phyloP scores from a whole-genome alignment of 35 echinoderm and acorn worm genomes.

The Hemicentrotus pulcherrimus region DNA sequence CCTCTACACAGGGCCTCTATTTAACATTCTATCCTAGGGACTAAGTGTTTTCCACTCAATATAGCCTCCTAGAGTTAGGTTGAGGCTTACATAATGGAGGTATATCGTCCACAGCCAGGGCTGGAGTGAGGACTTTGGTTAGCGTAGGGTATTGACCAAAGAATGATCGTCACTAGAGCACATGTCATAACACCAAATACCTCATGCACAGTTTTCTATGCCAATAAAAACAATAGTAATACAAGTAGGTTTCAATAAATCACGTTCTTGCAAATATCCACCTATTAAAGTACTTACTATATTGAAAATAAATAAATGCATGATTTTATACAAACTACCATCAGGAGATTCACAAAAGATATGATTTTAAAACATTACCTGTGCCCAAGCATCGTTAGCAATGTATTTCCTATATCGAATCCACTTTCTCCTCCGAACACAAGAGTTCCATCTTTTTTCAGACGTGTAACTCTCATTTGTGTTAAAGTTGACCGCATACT shows the following conservation, averaged over 20 bases:
- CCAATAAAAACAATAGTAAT: not conserved
- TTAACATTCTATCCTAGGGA: too few relatives aligned
- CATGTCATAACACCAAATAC: too few relatives aligned
- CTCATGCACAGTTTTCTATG: too few relatives aligned
- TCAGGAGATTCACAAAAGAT: not conserved
- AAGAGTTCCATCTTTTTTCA: constrained; percentile 95
- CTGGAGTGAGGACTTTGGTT: too few relatives aligned
- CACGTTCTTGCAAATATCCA: not conserved
- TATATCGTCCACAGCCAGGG: too few relatives aligned
- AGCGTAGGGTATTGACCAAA: too few relatives aligned
- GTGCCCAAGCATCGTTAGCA: constrained; percentile 85
- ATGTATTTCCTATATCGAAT: constrained; percentile 85
- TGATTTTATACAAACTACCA: too few relatives aligned
- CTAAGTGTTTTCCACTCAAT: too few relatives aligned
- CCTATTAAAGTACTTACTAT: not conserved
- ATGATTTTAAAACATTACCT: constrained; percentile 48
- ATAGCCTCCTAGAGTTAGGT: too few relatives aligned
- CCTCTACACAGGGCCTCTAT: too few relatives aligned
- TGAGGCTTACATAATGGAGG: too few relatives aligned
- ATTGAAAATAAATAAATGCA: not conserved
- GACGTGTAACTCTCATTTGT: constrained; percentile 69
- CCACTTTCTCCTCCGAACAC: constrained; percentile 94
- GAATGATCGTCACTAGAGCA: too few relatives aligned
- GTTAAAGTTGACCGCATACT: constrained; percentile 92
- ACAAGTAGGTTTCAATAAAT: not conserved